Evolutionary conservation across 2,888 invertebrate species (phyloP), one percentile per base, ranked within the genome.

Genomic region (Amblyteles armatorius): DNA sequence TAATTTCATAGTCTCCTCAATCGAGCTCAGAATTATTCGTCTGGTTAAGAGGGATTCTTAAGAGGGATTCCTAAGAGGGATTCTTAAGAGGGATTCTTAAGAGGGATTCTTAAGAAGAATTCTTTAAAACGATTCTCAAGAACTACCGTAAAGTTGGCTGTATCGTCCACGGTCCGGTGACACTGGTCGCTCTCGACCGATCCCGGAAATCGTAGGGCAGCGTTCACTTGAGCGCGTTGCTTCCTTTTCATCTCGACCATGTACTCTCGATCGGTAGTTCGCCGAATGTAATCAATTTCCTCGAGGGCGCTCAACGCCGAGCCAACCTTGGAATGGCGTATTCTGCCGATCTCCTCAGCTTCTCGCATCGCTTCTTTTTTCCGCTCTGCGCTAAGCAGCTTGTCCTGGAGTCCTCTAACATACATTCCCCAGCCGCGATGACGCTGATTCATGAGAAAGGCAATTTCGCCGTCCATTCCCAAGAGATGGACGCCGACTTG

Each of bases 191-290:
- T 40, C 9, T 83, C 78, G 0, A 79, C 60, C 0, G 80, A 40
- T 5, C 11, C 19, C 0, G 90, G 90, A 76, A 91, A 91, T 9
- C 71, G 44, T 4, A 90, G 79, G 3, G 88, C 79, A 16, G 40
- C 69, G 33, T 90, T 87, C 5, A 91, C 83, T 52, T 89, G 87
- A 36, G 60, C 57, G 4, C 77, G 87, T 74, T 92, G 91, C 13
- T 81, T 76, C 22, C 82, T 74, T 76, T 93, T 94, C 68, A 89
- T 89, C 76, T 93, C 94, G 67, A 89, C 89, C 86, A 93, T 89
- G 83, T 94, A 94, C 63, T 92, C 89, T 67, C 88, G 87, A 77
- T 94, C 93, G 0, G 94, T 93, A 36, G 94, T 93, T 85, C 94
- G 91, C 3, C 94, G 93, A 48, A 94, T 89, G 55, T 92, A 94